These are phyloP conservation scores for Drosophila subquinaria DNA, from an alignment of 2,888 invertebrate species.

Conservation along the genomic window DNA sequence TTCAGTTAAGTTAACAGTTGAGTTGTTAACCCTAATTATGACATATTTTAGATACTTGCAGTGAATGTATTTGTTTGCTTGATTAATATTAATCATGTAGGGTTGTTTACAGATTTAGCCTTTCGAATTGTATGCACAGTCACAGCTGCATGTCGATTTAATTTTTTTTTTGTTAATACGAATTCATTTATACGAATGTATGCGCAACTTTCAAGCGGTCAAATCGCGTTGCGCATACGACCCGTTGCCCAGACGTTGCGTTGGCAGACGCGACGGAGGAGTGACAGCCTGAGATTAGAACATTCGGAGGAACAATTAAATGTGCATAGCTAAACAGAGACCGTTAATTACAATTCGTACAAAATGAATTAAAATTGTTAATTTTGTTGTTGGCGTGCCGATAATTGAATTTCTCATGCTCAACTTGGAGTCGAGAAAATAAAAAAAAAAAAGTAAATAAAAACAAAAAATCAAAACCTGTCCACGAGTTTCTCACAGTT, in stretches of 20 bases:
- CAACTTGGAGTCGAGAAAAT: constrained; percentile 3
- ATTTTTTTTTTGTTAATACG: constrained; percentile 8
- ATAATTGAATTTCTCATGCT: constrained; percentile 53
- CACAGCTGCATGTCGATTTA: constrained; percentile 28
- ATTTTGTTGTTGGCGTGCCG: constrained; percentile 52
- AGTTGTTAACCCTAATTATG: constrained; percentile 53
- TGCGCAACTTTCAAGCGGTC: constrained; percentile 47
- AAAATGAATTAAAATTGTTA: constrained; percentile 48
- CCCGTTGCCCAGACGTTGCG: constrained; percentile 23
- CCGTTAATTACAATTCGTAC: constrained; percentile 51
- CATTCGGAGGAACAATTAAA: constrained; percentile 63
- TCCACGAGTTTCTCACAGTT: constrained; percentile 45
- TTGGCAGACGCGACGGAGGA: constrained; percentile 18
- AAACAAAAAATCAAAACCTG: constrained; percentile 25
- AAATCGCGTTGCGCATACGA: constrained; percentile 61
- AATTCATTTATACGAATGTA: constrained; percentile 13
- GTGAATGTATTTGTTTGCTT: constrained; percentile 12
- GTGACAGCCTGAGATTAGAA: constrained; percentile 16
- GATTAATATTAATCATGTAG: constrained; percentile 30
- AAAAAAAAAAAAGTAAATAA: not conserved
- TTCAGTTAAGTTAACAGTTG: constrained; percentile 32
- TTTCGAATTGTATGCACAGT: constrained; percentile 28
- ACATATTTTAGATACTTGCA: constrained; percentile 49
- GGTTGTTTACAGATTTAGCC: constrained; percentile 18
- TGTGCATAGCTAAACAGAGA: constrained; percentile 48